These are phyloP conservation scores for Meloidogyne exigua DNA, from an alignment of 1,140 invertebrate genomes.

Conservation along the genomic window DNA sequence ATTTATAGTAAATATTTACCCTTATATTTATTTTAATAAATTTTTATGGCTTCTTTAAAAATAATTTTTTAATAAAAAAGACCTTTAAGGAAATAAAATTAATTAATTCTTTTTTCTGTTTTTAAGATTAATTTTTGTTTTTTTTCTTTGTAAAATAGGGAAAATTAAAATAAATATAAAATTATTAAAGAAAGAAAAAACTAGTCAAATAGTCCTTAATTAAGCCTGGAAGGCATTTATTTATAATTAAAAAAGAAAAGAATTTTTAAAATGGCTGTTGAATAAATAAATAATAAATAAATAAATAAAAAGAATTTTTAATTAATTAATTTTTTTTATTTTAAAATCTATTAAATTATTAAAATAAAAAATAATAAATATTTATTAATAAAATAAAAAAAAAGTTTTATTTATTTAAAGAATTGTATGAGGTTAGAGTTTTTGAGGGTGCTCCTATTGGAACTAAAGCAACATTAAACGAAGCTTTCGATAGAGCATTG, in stretches of 20 bases:
- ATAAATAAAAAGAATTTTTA: background rate
- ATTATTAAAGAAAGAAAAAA: background rate
- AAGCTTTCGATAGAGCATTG: conserved; percentile 44
- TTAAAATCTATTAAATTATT: conserved; percentile 3
- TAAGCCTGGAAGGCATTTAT: background rate
- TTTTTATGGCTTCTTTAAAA: conserved; percentile 27
- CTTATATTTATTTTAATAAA: conserved; percentile 3
- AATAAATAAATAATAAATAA: too few species aligned
- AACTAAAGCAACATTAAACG: conserved; percentile 49
- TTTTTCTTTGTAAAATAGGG: background rate
- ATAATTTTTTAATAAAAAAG: background rate
- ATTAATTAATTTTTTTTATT: conserved; percentile 1
- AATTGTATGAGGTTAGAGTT: conserved; percentile 51
- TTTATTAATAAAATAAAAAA: background rate
- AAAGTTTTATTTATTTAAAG: conserved; percentile 26
- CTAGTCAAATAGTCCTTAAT: background rate
- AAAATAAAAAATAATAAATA: background rate
- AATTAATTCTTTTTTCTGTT: background rate
- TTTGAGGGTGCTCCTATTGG: conserved; percentile 53
- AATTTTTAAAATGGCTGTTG: background rate
- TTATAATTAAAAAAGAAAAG: background rate
- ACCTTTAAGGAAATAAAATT: too few species aligned
- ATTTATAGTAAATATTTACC: too few species aligned
- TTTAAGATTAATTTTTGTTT: conserved; percentile 23
- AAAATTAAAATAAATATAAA: conserved; percentile 8